Conservation (phyloP, 2,113 vertebrate genomes). For the Tenrec ecaudatus region DNA sequence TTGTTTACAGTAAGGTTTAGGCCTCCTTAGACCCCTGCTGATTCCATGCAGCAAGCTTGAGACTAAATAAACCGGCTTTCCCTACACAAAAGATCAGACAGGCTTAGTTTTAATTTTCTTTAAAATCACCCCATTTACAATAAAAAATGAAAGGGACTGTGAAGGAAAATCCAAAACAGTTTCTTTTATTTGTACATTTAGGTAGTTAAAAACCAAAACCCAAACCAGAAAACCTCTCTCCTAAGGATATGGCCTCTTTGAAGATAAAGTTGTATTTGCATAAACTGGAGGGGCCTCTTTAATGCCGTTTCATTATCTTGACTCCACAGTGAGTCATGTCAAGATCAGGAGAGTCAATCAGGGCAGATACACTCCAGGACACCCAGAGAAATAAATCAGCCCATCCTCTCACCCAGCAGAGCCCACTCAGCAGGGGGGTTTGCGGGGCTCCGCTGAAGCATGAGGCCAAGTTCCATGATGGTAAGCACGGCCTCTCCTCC, state of each 20-base stretch:
- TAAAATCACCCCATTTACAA: neutral
- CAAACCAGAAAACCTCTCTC: constrained; percentile 70
- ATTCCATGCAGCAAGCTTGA: neutral
- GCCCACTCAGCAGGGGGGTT: constrained; percentile 78
- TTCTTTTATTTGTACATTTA: constrained; percentile 80
- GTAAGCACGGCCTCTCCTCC: constrained; percentile 73
- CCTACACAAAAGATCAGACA: constrained; percentile 27
- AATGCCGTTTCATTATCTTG: constrained; percentile 89
- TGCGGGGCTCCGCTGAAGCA: constrained; percentile 80
- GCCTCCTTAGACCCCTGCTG: neutral
- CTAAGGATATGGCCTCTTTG: constrained; percentile 85
- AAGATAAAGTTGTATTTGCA: constrained; percentile 89
- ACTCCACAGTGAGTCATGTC: constrained; percentile 88
- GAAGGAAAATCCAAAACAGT: constrained; percentile 35
- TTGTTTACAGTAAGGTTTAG: constrained; percentile 22
- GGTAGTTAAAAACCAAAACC: constrained; percentile 77
- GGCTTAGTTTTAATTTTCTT: constrained; percentile 2
- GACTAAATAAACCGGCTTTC: constrained; percentile 26
- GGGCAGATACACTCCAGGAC: constrained; percentile 90
- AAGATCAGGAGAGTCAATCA: constrained; percentile 91
- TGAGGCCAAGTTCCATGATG: constrained; percentile 85
- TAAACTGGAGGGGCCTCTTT: constrained; percentile 85
- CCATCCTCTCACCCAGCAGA: constrained; percentile 76
- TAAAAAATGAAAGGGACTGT: constrained; percentile 45
- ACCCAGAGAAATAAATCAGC: constrained; percentile 88